Base-by-base conservation (phyloP, 2,888 invertebrate genomes). In the Phalangium opilio region DNA sequence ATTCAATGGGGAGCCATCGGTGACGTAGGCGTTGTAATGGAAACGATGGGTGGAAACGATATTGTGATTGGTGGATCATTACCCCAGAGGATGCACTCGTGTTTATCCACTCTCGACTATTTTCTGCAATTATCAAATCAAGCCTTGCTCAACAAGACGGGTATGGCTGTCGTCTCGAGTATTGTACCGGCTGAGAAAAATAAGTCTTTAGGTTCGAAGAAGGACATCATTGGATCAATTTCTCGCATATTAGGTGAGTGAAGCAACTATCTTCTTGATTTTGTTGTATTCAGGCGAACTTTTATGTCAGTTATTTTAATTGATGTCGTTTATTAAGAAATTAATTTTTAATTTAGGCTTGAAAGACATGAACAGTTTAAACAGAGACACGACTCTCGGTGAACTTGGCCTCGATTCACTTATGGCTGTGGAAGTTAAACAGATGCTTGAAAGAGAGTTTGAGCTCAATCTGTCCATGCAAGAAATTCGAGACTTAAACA, bases 1-100 rank as follows among this genome's bases (percentile, higher is more conserved):
- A 85, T 98, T 59, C 96, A 98, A 69, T 98, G 96, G 96, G 98
- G 98, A 57, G 96, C 95, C 51, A 85, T 98, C 61, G 96, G 93
- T 49, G 96, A 98, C 66, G 93, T 93, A 38, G 96, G 96, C 45
- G 75, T 96, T 48, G 77, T 96, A 51, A 69, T 84, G 61, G 89
- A 91, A 61, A 82, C 79, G 41, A 82, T 91, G 77, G 73, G 87
- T 41, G 84, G 60, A 45, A 91, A 90, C 67, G 85, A 89, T 44
- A 80, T 83, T 0, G 86, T 86, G 58, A 82, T 96, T 56, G 90
- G 91, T 51, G 96, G 96, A 54, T 96, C 96, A 7, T 67, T 93
- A 58, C 96, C 96, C 12, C 96, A 98, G 70, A 77, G 90, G 58
- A 87, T 98, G 73, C 70, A 78, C n/a, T 93, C 90, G 20, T 96